Evolutionary conservation across 2,113 vertebrate species (phyloP).

Genomic region (Macroglossus sobrinus): DNA sequence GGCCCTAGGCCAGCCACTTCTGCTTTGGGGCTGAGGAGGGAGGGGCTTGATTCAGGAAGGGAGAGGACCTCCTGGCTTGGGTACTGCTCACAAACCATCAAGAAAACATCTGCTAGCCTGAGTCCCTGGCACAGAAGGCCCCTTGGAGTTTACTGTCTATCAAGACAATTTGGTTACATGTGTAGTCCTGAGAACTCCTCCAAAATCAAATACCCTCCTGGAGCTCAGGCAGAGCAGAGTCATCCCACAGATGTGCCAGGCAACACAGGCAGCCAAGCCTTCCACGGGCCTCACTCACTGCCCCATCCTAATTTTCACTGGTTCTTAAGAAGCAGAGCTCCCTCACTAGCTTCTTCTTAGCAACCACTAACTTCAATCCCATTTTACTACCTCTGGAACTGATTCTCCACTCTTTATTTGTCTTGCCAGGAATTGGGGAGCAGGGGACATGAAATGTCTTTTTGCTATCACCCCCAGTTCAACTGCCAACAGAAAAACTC

Average conservation of each 20-base stretch:
- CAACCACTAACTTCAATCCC: not conserved
- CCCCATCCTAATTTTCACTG: not conserved
- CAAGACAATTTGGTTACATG: not conserved
- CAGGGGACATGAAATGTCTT: not conserved
- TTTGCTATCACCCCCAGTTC: not conserved
- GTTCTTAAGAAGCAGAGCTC: not conserved
- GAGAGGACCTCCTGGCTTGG: not conserved
- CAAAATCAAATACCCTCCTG: not conserved
- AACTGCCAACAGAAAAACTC: not conserved
- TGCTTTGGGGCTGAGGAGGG: not conserved
- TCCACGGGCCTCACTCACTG: fast-evolving
- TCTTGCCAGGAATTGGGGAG: not conserved
- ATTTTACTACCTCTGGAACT: not conserved
- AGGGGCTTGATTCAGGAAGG: not conserved
- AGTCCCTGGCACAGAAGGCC: not conserved
- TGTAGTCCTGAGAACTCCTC: not conserved
- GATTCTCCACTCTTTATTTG: not conserved
- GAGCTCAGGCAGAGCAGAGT: not conserved
- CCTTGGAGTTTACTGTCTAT: not conserved
- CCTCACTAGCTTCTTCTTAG: not conserved
- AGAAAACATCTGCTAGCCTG: not conserved
- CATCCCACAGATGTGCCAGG: not conserved
- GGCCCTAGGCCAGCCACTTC: not conserved
- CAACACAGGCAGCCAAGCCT: not conserved
- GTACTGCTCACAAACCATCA: not conserved